Evolutionary conservation across 92 coral and sea anemone species (phyloP), one percentile per base, ranked within the genome.

Genomic region (Epizoanthus ramosus): DNA sequence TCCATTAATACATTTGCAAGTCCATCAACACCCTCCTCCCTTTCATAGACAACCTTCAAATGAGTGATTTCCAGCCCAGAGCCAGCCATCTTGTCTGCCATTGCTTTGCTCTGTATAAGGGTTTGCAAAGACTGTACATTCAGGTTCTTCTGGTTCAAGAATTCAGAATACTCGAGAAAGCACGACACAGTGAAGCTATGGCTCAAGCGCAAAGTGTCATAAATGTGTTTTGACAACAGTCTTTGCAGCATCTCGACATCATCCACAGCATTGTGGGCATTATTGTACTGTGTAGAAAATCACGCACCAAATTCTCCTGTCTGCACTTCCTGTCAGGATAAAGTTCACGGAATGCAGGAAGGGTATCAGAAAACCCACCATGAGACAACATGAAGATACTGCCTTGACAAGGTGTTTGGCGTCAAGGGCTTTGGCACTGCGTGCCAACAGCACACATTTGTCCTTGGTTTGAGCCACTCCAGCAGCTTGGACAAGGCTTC

Each of bases 261-360:
- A 17, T 60, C 88, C 43, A 84, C 57, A 1, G 88, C 88, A 64
- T 83, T 90, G 73, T 90, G 93, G 4, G 88, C 90, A 17, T 87
- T 76, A 68, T 86, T 4, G 79, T 73, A 8, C 59, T 71, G 6
- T 52, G 52, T 10, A 89, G 57, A 6, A 85, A 79, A 31, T 85
- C 84, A 22, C 17, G 45, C 28, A 84, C 88, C 41, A 85, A 68
- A 33, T 24, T 58, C 54, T 73, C 63, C 37, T 85, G 88, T 3
- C 39, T 77, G 18, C 88, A 87, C 31, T 84, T 88, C 14, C 85
- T 63, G 17, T 84, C 85, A 5, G 92, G 94, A 9, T 85, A 70
- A 8, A 84, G 75, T 73, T 86, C 92, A 25, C 88, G 31, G 91
- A 91, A 90, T 1, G 94, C 89, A 56, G 89, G 75, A 3, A 84